Evolutionary conservation across 1,140 invertebrate genomes (phyloP).

Genomic region (Cryptotermes secundus): DNA sequence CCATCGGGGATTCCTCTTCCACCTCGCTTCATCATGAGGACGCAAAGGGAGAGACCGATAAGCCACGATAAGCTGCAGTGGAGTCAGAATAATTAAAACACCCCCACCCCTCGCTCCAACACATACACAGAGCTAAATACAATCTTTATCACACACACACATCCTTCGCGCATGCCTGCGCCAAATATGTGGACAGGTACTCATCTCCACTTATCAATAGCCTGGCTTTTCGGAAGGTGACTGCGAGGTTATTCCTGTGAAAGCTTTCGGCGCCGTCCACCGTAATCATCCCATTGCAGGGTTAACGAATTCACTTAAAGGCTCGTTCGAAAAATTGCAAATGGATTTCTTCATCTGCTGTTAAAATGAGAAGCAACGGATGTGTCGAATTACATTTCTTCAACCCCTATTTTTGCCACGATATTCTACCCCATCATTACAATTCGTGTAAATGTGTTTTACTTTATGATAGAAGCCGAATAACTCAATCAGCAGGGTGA

Average conservation of each 20-base stretch:
- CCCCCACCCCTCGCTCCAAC: conserved; percentile 1
- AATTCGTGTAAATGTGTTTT: too few species aligned
- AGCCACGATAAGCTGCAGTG: neutral
- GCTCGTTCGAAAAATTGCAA: neutral
- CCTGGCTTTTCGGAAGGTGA: neutral
- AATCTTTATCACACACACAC: conserved; percentile 6
- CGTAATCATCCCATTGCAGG: neutral
- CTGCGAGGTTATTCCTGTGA: neutral
- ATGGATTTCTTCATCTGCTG: neutral
- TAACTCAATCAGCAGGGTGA: too few species aligned
- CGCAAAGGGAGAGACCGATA: neutral
- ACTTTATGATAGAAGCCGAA: too few species aligned
- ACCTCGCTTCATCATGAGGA: conserved; percentile 14
- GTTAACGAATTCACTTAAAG: neutral
- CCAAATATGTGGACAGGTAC: neutral
- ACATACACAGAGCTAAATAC: neutral
- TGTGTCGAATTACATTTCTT: too few species aligned
- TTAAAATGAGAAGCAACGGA: too few species aligned
- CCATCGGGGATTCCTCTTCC: conserved; percentile 2
- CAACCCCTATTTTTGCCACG: too few species aligned
- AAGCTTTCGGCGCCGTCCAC: neutral
- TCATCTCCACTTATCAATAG: neutral
- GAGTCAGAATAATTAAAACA: conserved; percentile 14
- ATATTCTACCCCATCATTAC: too few species aligned
- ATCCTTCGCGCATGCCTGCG: neutral